Evolutionary conservation across 2,888 invertebrate species (phyloP), one percentile per base, ranked within the genome.

Genomic region (Syrista parreyssii): DNA sequence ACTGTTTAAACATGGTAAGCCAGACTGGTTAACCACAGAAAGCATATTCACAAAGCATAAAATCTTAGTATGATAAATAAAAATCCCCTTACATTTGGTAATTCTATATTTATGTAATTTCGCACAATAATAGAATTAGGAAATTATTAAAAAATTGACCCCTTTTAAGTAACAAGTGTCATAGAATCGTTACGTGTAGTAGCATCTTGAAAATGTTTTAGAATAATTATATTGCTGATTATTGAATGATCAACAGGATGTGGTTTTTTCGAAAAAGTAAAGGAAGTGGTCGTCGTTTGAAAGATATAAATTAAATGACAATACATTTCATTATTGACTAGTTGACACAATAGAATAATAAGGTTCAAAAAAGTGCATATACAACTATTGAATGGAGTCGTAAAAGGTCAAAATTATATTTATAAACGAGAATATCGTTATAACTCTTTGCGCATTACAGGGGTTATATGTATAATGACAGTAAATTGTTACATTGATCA

Each of bases 371-470:
- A 55, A 55, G 2, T 55, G 9, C 23, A 23, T 55, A 23, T 9
- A 23, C 23, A 55, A 23, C 23, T 55, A 23, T 55, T 23, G 23
- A 55, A 55, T 55, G 55, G 23, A 55, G 55, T 23, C 55, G 9
- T 84, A 81, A 84, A 87, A 84, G 83, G 84, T 84, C 73, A 84
- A 86, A 87, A 87, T 87, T 87, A 87, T 87, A 87, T 88, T 86
- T 87, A 80, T 78, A 81, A 84, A 84, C 83, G 76, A 84, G 79
- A 82, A 84, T 85, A 85, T 83, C 79, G 79, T 82, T 86, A 82
- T 87, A 76, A 79, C 69, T 81, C 78, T 81, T 84, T 77, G 80
- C 83, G 78, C 79, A 71, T 85, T 85, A 86, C 85, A 85, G 83
- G 77, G 40, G 77, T 36, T 82, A 82, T 84, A n/a, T n/a, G n/a